Evolutionary conservation across 37 sponge, comb jelly and placozoan species (phyloP).

Genomic region (Axinella damicornis): DNA sequence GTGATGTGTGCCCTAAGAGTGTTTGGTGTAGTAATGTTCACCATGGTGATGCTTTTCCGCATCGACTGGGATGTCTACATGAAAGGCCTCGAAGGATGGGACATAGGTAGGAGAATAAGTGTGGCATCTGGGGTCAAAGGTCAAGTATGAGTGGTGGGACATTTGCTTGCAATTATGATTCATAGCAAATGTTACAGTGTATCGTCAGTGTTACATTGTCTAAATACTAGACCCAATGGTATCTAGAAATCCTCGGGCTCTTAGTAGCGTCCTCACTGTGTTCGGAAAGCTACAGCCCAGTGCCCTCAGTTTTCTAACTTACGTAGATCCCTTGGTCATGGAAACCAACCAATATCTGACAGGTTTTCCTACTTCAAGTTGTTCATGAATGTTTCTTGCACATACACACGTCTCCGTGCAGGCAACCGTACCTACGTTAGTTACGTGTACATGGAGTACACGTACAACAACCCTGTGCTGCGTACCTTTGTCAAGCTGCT

Average conservation of each 20-base stretch:
- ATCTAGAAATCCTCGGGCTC: no score
- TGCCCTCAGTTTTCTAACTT: neutral
- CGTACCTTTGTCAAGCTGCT: constrained; percentile 33
- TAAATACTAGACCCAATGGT: no score
- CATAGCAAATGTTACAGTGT: no score
- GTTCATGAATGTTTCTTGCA: neutral
- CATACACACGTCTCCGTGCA: neutral
- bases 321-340: no score
- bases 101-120: neutral
- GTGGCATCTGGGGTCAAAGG: no score
- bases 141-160: no score
- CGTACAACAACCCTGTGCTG: constrained; percentile 43
- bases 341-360: no score
- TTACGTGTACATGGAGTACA: constrained; percentile 51
- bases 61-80: constrained; percentile 52
- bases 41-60: constrained; percentile 20
- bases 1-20: constrained; percentile 42
- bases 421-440: constrained; percentile 48
- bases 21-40: constrained; percentile 27
- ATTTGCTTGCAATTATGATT: no score
- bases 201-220: no score
- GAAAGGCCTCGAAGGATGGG: constrained; percentile 52
- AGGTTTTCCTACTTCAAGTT: no score
- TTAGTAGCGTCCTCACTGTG: no score
- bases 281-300: no score